phyloP scores from a whole-genome alignment of 1,140 invertebrate genomes.

The Leptonema lineaticorne region DNA sequence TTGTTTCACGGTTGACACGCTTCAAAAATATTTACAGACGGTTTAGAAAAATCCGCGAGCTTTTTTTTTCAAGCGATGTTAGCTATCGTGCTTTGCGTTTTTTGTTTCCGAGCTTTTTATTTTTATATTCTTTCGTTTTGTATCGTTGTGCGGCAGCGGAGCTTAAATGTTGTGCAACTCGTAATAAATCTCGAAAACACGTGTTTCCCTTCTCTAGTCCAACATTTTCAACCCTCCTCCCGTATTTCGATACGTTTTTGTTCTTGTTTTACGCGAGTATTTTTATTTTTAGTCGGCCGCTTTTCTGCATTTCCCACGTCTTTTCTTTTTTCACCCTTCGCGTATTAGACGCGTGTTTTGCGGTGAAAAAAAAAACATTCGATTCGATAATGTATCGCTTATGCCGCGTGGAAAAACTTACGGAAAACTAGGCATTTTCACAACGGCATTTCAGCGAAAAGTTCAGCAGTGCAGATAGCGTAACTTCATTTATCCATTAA shows the following conservation, averaged over 20 bases:
- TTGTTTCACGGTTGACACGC: neutral
- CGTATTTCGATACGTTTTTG: no score
- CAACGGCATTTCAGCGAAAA: neutral
- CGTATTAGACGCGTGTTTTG: neutral
- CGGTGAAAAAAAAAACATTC: neutral
- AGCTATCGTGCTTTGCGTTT: no score
- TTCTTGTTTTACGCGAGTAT: no score
- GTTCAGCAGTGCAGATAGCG: slow-evolving; percentile 15
- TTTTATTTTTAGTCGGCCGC: no score
- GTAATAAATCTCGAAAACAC: slow-evolving; percentile 6
- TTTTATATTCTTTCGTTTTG: neutral
- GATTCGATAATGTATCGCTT: neutral
- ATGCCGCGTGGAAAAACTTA: neutral
- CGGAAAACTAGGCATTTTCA: slow-evolving; percentile 1
- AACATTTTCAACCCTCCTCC: neutral
- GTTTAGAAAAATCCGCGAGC: no score
- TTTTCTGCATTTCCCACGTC: neutral
- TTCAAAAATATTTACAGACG: neutral
- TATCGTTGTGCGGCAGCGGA: neutral
- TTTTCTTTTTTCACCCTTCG: neutral
- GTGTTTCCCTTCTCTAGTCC: neutral
- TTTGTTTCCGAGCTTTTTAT: neutral
- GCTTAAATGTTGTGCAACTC: slow-evolving; percentile 3
- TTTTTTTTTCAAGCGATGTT: no score
- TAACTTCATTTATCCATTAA: slow-evolving; percentile 17